Evolutionary conservation across 2,113 vertebrate species (phyloP), one percentile per base, ranked within the genome.

Genomic region (Ranitomeya imitator): DNA sequence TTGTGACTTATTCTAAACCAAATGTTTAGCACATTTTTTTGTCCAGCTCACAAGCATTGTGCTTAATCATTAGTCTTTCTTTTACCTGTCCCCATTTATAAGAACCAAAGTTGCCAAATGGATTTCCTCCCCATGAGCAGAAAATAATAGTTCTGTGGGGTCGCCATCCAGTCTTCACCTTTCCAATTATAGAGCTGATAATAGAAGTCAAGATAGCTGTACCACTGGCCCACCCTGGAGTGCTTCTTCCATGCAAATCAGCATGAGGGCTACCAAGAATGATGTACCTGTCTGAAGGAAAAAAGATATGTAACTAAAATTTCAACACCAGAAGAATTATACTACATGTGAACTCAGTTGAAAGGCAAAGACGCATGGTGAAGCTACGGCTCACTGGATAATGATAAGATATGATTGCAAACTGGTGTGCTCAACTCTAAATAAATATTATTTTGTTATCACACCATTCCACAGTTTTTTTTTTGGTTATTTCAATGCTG

Each of bases 51-150:
- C 69, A 31, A 4, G 14, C 7, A 31, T 31, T 31, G 14, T 16
- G 15, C 69, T 31, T 31, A 6, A 37, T 71, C 23, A 10, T 67
- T 19, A 63, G 19, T 63, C 18, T 23, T 79, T 0, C 0, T 57
- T 88, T 94, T 95, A 99, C 97, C 97, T 99, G 97, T 85, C 96
- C 97, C 97, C 97, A 99, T 92, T 99, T 97, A 57, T 95, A 97
- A 78, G 97, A 98, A 85, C 98, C 97, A 13, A 99, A 92, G 88
- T 96, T 97, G 16, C 97, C 97, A 79, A 96, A 92, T 0, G 93
- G 90, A 0, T 96, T 95, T 86, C 96, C 97, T 90, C 96, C 97
- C 97, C 97, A 97, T 0, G 97, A 98, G 90, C 96, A 97, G 91
- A 99, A 98, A 90, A 97, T 88, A 54, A 97, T 93, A 79, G 96